These are phyloP conservation scores for Rhingia rostrata DNA, from an alignment of 2,888 invertebrate genomes.

Conservation along the genomic window DNA sequence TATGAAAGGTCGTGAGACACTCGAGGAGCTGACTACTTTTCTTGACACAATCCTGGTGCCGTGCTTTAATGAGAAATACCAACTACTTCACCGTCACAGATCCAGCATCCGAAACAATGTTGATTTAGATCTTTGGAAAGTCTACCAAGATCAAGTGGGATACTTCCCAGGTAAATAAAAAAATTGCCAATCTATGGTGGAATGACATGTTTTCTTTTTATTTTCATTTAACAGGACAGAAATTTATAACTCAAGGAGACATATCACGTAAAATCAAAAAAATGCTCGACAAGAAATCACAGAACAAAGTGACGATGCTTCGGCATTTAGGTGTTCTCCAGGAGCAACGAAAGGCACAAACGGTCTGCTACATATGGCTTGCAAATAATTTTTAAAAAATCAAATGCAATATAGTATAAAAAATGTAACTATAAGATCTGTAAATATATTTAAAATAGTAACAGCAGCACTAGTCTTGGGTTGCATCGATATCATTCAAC, in stretches of 20 bases:
- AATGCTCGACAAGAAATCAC: slow-evolving; percentile 78
- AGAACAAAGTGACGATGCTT: slow-evolving; percentile 77
- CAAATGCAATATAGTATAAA: slow-evolving; percentile 32
- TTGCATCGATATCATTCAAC: slow-evolving; percentile 76
- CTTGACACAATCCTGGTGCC: slow-evolving; percentile 76
- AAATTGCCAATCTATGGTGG: not conserved
- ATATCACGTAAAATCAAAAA: slow-evolving; percentile 77
- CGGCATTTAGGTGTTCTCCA: slow-evolving; percentile 78
- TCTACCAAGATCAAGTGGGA: slow-evolving; percentile 76
- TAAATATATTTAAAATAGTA: slow-evolving; percentile 32
- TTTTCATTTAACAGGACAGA: slow-evolving; percentile 74
- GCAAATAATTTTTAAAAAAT: slow-evolving; percentile 49
- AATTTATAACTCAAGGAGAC: slow-evolving; percentile 79
- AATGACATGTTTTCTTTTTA: slow-evolving; percentile 12
- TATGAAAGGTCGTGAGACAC: slow-evolving; percentile 78
- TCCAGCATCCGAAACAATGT: slow-evolving; percentile 75
- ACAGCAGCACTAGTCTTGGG: slow-evolving; percentile 22
- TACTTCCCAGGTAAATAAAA: slow-evolving; percentile 76
- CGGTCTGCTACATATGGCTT: slow-evolving; percentile 78
- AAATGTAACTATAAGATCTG: slow-evolving; percentile 19
- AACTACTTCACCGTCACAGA: slow-evolving; percentile 77
- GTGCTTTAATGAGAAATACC: slow-evolving; percentile 79
- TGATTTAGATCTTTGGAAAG: slow-evolving; percentile 78
- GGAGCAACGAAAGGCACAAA: slow-evolving; percentile 77
- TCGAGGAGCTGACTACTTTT: slow-evolving; percentile 77